Base-by-base conservation (phyloP, 1,140 invertebrate genomes). In the Trachymyrmex septentrionalis region DNA sequence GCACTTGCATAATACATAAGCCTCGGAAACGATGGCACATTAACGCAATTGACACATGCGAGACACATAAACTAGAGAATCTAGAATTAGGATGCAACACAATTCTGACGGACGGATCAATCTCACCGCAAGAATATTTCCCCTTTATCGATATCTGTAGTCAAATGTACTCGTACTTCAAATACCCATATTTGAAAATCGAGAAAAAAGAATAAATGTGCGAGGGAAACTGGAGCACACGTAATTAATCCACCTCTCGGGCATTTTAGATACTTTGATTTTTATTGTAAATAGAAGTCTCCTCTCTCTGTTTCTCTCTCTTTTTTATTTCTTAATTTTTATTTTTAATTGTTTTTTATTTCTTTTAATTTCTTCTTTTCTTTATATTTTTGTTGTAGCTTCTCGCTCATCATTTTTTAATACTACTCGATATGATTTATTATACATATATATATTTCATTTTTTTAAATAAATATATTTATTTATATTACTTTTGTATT, bases 221-320 rank as follows among this genome's bases (percentile, higher is more conserved):
- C 21, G 6, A 14, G 55, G 86, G 88, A 88, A 88, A 90, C 55
- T 78, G 81, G 71, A 90, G 64, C 81, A 38, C 59, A 61, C 53
- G n/a, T 81, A 67, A 75, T 87, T 77, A 87, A 90, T 84, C 30
- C 57, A 63, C 72, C 30, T 44, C 73, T 85, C 24, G 38, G 57
- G 16, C 27, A 55, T 80, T 80, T 57, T 73, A 21, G 61, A 67
- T 59, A 66, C 50, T 88, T 73, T 66, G 50, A 85, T 91, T 91
- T 90, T 91, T 90, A 34, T 34, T 34, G 30, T 34, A 88, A 77
- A 73, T 59, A 76, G n/a, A 44, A 3, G 67, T 44, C 21, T 50
- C 67, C 67, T 30, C 9, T 12, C 64, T 66, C 30, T 38, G 7
- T 44, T 44, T 44, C 38, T 10, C 7, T 44, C 34, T 10, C 38